Conservation (phyloP, 1,140 invertebrate species). For the Bombus waltoni region DNA sequence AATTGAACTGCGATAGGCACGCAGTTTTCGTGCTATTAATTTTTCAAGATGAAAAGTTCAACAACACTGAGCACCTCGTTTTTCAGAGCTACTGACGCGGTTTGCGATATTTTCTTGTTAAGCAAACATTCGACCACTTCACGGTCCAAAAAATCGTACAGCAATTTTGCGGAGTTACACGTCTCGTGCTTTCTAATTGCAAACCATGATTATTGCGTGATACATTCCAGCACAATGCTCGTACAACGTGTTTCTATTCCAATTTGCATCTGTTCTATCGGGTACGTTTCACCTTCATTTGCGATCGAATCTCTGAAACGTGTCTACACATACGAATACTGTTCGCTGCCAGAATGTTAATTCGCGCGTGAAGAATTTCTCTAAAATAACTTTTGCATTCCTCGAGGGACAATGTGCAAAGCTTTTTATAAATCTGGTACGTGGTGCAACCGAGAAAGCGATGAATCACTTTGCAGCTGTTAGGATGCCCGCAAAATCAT, state of each 20-base stretch:
- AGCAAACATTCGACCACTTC: slow-evolving; percentile 17
- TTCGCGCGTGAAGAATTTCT: slow-evolving; percentile 7
- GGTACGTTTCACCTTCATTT: background rate
- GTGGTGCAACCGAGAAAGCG: slow-evolving; percentile 16
- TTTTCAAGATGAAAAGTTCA: background rate
- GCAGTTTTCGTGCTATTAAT: slow-evolving; percentile 18
- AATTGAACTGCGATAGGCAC: background rate
- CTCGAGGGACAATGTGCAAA: slow-evolving; percentile 1
- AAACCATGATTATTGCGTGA: slow-evolving; percentile 4
- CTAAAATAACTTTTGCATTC: slow-evolving; percentile 16
- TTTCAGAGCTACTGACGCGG: background rate
- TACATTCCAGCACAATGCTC: background rate
- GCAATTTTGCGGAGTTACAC: slow-evolving; percentile 9
- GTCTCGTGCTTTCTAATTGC: slow-evolving; percentile 31
- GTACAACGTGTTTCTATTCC: background rate
- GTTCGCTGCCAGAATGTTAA: background rate
- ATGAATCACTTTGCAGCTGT: background rate
- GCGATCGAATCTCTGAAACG: background rate
- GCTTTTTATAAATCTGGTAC: slow-evolving; percentile 22
- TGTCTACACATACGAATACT: background rate
- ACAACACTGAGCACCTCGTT: background rate
- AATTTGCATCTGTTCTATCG: slow-evolving; percentile 3
- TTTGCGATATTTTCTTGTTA: background rate
- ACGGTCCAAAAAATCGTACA: slow-evolving; percentile 26
- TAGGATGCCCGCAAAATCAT: background rate